Evolutionary conservation across 2,797 vertebrate genomes (phyloP), one percentile per base, ranked within the genome.

Genomic region (Rhyacichthys aspro): DNA sequence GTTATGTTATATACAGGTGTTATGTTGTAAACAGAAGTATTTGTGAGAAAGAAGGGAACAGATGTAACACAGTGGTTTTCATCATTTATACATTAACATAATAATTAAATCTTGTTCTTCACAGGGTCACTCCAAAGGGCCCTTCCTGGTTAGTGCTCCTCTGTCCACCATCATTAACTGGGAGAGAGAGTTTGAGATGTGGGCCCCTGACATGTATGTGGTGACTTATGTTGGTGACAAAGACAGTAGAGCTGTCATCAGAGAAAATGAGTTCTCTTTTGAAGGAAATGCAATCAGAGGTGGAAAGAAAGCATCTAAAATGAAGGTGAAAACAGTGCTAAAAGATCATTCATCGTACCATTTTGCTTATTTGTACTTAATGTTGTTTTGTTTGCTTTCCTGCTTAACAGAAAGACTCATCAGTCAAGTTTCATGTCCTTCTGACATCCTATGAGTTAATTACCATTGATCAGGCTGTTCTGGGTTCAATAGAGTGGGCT

Each of bases 101-200:
- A 55, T 58, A 34, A 55, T 3, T 52, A 36, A n/a, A 47, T 28
- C 37, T 49, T 62, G 11, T 72, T 17, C 19, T 42, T n/a, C 38
- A 52, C 65, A 99, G 98, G 98, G 98, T 83, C 97, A 98, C 76
- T 99, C 97, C 15, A 99, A 99, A 87, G 97, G 97, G 55, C 97
- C 97, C 4, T 99, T 98, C 83, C 89, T 99, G 79, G 97, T 99
- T 75, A 98, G 97, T 7, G 97, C 97, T 11, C 97, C 97, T 0
- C 89, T 99, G 61, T 99, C 97, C 72, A 99, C 97, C 70, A 99
- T 99, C 84, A 99, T 99, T 83, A 98, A 99, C 89, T 99, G 96
- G 97, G 97, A 99, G 70, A 90, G 97, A 54, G 97, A 99, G 86
- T 99, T 99, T 90, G 97, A 99, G 87, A 93, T 98, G 96, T 99